A percentile compares a stretch with the other conserved stretches of the same genome.
phyloP scores from a whole-genome alignment of 2,797 vertebrate genomes.

The Borostomias antarcticus region DNA sequence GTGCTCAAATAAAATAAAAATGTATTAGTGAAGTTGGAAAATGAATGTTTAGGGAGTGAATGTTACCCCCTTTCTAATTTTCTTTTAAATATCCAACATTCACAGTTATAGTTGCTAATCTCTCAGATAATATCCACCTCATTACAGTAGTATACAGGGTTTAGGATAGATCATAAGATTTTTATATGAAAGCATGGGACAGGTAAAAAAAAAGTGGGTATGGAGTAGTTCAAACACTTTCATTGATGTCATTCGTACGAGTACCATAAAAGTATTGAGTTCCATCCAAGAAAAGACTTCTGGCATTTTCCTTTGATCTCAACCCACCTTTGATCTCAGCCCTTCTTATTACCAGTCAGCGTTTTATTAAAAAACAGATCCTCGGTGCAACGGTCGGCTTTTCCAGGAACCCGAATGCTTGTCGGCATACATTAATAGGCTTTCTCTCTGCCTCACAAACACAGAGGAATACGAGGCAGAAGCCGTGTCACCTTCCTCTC shows the following conservation, averaged over 20 bases:
- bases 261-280: conserved; percentile 59
- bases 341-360: conserved; percentile 50
- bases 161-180: too few species aligned
- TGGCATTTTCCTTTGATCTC: conserved; percentile 64
- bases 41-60: conserved; percentile 33
- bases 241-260: conserved; percentile 41
- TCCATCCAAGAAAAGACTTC: conserved; percentile 49
- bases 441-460: conserved; percentile 23
- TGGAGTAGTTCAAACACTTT: conserved; percentile 27
- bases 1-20: too few species aligned
- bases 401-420: conserved; percentile 62
- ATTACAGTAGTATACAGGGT: too few species aligned
- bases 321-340: conserved; percentile 63
- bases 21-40: too few species aligned
- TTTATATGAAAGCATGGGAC: neutral
- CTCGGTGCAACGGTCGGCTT: conserved; percentile 46
- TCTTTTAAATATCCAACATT: neutral
- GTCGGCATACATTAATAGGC: conserved; percentile 67
- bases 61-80: conserved; percentile 37
- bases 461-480: conserved; percentile 61
- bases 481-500: conserved; percentile 45
- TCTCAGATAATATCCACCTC: too few species aligned
- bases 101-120: too few species aligned
- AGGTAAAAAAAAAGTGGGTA: conserved; percentile 22
- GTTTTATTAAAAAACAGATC: conserved; percentile 66